phyloP scores from a whole-genome alignment of 2,888 invertebrate genomes.

The Salticus scenicus region DNA sequence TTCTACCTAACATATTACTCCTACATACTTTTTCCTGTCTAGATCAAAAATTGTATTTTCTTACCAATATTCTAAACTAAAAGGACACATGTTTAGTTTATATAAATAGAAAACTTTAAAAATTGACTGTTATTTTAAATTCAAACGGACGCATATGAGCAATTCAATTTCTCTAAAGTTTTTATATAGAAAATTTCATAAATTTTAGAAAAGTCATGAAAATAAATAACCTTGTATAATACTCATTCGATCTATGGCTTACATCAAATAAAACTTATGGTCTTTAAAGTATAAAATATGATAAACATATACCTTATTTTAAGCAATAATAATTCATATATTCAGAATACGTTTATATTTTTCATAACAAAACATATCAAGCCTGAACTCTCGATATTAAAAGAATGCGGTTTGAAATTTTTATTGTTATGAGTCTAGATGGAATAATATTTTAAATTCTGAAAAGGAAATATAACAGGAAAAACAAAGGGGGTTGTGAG shows the following conservation, averaged over 20 bases:
- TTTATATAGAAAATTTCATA: too few species aligned
- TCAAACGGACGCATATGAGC: background rate
- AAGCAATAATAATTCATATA: background rate
- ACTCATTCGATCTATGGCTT: background rate
- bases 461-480: too few species aligned
- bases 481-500: too few species aligned
- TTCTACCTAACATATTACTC: too few species aligned
- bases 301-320: background rate
- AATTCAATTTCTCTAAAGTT: background rate
- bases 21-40: too few species aligned
- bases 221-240: background rate
- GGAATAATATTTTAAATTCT: too few species aligned
- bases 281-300: background rate
- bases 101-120: too few species aligned
- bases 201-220: background rate
- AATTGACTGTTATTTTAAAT: too few species aligned
- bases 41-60: too few species aligned
- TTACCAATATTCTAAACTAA: too few species aligned
- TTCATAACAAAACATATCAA: background rate
- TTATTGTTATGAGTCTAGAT: too few species aligned
- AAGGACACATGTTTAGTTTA: too few species aligned
- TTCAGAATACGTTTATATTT: background rate
- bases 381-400: background rate
- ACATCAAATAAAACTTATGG: slow-evolving; percentile 3
- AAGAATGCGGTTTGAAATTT: background rate